Conservation (phyloP, 64 coral and sea anemone species). For the Actinia equina region DNA sequence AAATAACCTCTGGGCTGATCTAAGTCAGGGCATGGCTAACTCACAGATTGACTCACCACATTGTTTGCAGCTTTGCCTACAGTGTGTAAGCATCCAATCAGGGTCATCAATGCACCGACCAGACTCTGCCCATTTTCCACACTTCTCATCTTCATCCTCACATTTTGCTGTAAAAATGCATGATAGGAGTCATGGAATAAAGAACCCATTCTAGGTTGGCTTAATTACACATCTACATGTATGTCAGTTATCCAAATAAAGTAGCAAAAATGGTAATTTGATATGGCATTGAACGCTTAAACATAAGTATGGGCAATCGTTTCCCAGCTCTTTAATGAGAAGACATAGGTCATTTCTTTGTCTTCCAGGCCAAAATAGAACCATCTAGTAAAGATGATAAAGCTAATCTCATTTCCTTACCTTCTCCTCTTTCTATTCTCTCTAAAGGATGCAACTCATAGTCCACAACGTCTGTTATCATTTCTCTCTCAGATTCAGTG, state of each 20-base stretch:
- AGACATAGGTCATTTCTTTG: neutral
- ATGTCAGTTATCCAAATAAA: too few species aligned
- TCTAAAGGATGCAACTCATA: slow-evolving; percentile 14
- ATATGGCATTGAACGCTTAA: too few species aligned
- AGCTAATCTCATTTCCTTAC: neutral
- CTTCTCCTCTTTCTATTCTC: neutral
- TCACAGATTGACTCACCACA: slow-evolving; percentile 54
- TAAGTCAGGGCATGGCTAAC: too few species aligned
- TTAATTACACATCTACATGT: too few species aligned
- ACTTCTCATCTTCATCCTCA: slow-evolving; percentile 54
- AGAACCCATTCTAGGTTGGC: neutral
- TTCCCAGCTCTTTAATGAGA: too few species aligned
- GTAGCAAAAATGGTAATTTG: too few species aligned
- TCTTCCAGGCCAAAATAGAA: neutral
- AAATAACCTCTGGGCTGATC: too few species aligned
- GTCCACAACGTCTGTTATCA: neutral
- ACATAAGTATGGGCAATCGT: too few species aligned
- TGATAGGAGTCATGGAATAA: neutral
- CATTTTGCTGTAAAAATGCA: slow-evolving; percentile 23
- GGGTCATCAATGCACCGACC: slow-evolving; percentile 57
- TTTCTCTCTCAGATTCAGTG: neutral
- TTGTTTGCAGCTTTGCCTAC: slow-evolving; percentile 68
- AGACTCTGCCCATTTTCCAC: slow-evolving; percentile 38
- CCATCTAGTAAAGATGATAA: neutral
- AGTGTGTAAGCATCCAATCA: slow-evolving; percentile 83